phyloP scores from a whole-genome alignment of 2,888 invertebrate species.

The Caenorhabditis japonica region DNA sequence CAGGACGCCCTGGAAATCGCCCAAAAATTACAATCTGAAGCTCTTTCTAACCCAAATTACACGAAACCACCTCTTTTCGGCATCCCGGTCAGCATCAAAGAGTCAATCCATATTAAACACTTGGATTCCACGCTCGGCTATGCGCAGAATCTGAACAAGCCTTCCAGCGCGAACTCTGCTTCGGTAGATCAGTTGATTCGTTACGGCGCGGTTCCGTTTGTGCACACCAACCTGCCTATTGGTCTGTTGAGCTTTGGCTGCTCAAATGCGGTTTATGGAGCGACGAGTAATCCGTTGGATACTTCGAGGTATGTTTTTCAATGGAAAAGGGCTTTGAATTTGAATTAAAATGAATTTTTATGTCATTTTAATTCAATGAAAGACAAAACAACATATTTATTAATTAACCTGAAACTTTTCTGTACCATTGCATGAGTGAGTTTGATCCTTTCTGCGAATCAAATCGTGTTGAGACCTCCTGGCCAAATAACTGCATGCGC shows the following conservation, averaged over 20 bases:
- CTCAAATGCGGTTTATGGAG: conserved; percentile 78
- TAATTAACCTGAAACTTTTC: too few species aligned
- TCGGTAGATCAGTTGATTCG: conserved; percentile 58
- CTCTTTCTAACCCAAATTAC: conserved; percentile 4
- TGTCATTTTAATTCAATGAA: too few species aligned
- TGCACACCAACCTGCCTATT: conserved; percentile 79
- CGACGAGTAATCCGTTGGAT: conserved; percentile 69
- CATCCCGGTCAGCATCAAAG: conserved; percentile 74
- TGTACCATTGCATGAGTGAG: too few species aligned
- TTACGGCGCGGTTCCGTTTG: conserved; percentile 79
- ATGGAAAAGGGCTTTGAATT: too few species aligned
- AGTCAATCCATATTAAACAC: conserved; percentile 62
- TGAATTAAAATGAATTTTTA: too few species aligned
- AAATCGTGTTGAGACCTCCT: too few species aligned
- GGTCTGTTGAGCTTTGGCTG: conserved; percentile 73
- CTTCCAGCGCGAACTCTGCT: conserved; percentile 53
- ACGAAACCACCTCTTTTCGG: conserved; percentile 65
- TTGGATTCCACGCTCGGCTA: conserved; percentile 75
- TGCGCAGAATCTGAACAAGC: conserved; percentile 71
- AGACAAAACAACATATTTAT: too few species aligned
- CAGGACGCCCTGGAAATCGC: conserved; percentile 32
- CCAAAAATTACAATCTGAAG: conserved; percentile 7
- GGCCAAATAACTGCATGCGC: too few species aligned
- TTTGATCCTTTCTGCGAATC: too few species aligned
- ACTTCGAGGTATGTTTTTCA: not conserved